Base-by-base conservation (phyloP, 2,888 invertebrate genomes). In the Melanotus villosus region DNA sequence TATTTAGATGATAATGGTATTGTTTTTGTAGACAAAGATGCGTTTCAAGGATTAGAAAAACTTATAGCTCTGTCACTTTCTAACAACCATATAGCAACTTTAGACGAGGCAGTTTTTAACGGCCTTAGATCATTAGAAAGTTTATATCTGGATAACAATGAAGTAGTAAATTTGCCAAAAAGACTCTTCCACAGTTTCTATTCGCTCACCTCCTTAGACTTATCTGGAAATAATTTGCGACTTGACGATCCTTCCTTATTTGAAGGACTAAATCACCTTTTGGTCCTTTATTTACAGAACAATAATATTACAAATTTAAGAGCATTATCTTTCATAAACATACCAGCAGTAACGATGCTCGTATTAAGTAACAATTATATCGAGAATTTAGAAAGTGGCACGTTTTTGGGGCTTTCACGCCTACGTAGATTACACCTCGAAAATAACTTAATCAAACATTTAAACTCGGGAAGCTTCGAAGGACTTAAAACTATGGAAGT, bases 401-500 rank as follows among this genome's bases (percentile, higher is more conserved):
- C 38, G 6, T 69, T 69, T 54, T 21, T 18, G n/a, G 43, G 43
- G 2, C 34, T 60, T 21, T 30, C 34, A n/a, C 58, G 60, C n/a
- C 52, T 69, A 19, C 58, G 68, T 6, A 52, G 65, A 0, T 21
- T 69, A n/a, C 64, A 69, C 14, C 36, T 69, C 26, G 64, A 65
- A 45, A 52, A 45, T 18, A 69, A 69, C 7, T 10, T 14, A 0
- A 52, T 69, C 16, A 41, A 59, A 18, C 21, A 21, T 0, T 6
- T 69, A n/a, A 45, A 43, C 12, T 16, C 12, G 14, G 59, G 52
- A 2, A 14, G 43, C 1, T 65, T 69, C 9, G 12, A 14, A 14
- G 54, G 36, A 9, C 19, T 60, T 1, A 1, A 14, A 6, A 41
- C 43, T 0, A 10, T 69, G n/a, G 58, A 69, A 26, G 47, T 59